phyloP scores from a whole-genome alignment of 2,888 invertebrate species.

The Aspidapion aeneum region DNA sequence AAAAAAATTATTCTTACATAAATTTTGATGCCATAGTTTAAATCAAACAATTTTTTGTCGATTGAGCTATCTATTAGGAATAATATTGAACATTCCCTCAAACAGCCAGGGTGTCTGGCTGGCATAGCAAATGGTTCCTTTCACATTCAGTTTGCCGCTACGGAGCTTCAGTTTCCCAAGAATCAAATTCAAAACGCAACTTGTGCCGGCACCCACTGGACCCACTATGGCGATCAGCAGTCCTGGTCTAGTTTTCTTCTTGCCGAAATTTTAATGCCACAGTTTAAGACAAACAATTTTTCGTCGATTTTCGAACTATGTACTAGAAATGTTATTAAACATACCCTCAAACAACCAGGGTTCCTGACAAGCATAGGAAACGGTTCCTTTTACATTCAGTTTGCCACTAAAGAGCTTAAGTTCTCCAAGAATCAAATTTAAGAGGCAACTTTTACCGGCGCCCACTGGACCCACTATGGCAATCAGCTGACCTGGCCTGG shows the following conservation, averaged over 20 bases:
- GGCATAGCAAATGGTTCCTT: slow-evolving; percentile 56
- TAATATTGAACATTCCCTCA: too few species aligned
- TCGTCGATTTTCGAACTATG: too few species aligned
- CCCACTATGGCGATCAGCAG: slow-evolving; percentile 58
- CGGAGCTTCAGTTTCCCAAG: slow-evolving; percentile 48
- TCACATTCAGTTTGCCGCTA: slow-evolving; percentile 45
- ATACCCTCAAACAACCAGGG: slow-evolving; percentile 57
- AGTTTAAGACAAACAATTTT: too few species aligned
- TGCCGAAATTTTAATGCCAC: too few species aligned
- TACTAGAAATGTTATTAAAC: neutral
- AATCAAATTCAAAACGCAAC: slow-evolving; percentile 47
- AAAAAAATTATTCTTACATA: too few species aligned
- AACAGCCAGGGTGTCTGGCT: slow-evolving; percentile 63
- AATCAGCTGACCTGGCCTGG: slow-evolving; percentile 47
- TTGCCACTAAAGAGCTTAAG: slow-evolving; percentile 46
- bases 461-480: slow-evolving; percentile 67
- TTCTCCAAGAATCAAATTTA: slow-evolving; percentile 49
- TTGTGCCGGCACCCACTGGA: slow-evolving; percentile 65
- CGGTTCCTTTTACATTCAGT: slow-evolving; percentile 48
- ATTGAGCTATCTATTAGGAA: too few species aligned
- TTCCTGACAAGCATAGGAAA: slow-evolving; percentile 59
- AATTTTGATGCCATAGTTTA: too few species aligned
- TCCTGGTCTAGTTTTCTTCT: slow-evolving; percentile 44
- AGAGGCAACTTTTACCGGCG: slow-evolving; percentile 56
- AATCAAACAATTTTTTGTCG: too few species aligned